Evolutionary conservation across 2,113 vertebrate genomes (phyloP).

Genomic region (Psophia crepitans): DNA sequence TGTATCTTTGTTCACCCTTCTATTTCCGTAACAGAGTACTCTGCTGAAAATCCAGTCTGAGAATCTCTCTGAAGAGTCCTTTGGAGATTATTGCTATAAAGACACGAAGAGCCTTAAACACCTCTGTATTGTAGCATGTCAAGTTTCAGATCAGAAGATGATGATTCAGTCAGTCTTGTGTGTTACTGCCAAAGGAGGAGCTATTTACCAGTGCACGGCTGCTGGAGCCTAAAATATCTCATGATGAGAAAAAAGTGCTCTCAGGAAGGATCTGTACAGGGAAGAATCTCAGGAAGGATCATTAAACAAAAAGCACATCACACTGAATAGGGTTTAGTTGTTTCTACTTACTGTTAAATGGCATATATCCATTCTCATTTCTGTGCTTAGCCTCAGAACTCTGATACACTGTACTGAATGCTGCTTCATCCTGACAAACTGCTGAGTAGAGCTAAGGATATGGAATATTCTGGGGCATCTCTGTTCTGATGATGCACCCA

Average conservation of each 20-base stretch:
- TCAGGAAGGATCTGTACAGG: not conserved
- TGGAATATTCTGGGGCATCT: not conserved
- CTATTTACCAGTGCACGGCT: not conserved
- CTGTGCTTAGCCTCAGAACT: not conserved
- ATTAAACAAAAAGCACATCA: accelerated
- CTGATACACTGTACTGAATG: accelerated
- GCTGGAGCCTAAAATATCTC: not conserved
- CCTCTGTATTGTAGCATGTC: not conserved
- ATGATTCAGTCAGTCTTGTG: not conserved
- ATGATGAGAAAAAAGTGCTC: not conserved
- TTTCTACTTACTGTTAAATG: not conserved
- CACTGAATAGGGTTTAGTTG: not conserved
- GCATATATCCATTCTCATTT: not conserved
- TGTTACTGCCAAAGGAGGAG: not conserved
- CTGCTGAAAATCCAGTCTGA: not conserved
- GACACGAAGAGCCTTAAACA: not conserved
- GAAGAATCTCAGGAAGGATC: not conserved
- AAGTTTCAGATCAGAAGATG: not conserved
- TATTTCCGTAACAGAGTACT: not conserved
- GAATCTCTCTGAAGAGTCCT: not conserved
- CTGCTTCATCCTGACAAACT: not conserved
- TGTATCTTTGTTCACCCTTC: not conserved
- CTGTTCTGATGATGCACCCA: not conserved
- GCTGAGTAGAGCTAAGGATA: not conserved
- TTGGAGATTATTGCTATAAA: not conserved